A percentile compares a stretch with the other conserved stretches of the same genome.
Evolutionary conservation across 2,113 vertebrate genomes (phyloP).

Genomic region (Orycteropus afer): DNA sequence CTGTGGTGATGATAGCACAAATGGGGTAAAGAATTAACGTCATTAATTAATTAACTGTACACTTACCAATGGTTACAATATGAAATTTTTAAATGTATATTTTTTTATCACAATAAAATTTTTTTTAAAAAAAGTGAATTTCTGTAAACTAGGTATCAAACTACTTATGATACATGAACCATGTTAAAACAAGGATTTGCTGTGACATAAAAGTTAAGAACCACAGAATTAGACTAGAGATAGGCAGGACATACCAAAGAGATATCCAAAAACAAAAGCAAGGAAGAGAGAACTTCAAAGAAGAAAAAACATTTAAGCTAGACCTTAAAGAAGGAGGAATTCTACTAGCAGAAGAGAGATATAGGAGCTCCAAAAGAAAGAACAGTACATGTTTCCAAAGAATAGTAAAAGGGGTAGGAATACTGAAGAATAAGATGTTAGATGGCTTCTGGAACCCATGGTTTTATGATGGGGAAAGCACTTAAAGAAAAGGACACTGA

Average conservation of each 20-base stretch:
- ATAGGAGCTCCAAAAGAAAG: not conserved
- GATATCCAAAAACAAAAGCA: not conserved
- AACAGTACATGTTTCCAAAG: not conserved
- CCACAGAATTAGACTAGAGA: conserved; percentile 28
- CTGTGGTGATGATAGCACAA: not conserved
- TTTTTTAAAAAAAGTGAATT: not conserved
- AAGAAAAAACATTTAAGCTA: conserved; percentile 35
- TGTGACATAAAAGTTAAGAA: conserved; percentile 10
- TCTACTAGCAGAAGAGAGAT: conserved; percentile 1
- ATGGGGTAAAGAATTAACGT: not conserved
- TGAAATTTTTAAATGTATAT: too few species aligned
- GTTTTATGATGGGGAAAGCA: not conserved
- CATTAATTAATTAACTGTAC: not conserved
- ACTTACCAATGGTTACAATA: not conserved
- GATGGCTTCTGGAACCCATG: not conserved
- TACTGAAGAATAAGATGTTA: conserved; percentile 9
- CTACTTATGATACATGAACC: not conserved
- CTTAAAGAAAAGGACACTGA: not conserved
- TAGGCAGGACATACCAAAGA: not conserved
- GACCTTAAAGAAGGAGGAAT: not conserved
- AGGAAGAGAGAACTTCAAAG: conserved; percentile 43
- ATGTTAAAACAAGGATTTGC: not conserved
- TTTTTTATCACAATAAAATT: not conserved
- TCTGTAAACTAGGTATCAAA: conserved; percentile 15
- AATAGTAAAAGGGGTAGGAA: not conserved